Percentiles rank a stretch among this genome's conserved stretches.
Evolutionary conservation across 2,113 vertebrate species (phyloP).

Genomic region (Onychostruthus taczanowskii): DNA sequence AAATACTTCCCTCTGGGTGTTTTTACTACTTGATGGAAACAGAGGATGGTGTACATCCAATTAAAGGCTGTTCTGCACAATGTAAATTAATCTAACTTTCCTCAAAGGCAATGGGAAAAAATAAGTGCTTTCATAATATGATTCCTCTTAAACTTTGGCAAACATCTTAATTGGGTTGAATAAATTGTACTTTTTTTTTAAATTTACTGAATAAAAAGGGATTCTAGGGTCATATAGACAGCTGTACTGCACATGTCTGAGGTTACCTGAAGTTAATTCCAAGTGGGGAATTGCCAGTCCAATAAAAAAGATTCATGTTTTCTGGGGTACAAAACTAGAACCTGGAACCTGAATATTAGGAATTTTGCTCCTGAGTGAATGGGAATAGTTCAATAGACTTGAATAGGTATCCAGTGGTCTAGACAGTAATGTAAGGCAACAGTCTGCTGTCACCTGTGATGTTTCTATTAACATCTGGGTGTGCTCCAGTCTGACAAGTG

Average conservation of each 20-base stretch:
- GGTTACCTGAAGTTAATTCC: background rate
- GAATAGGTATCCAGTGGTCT: background rate
- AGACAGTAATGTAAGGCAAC: background rate
- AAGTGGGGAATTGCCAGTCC: background rate
- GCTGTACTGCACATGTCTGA: background rate
- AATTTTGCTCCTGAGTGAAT: background rate
- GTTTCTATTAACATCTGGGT: background rate
- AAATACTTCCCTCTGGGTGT: background rate
- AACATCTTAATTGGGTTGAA: background rate
- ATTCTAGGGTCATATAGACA: background rate
- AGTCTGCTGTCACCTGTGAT: background rate
- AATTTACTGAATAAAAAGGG: background rate
- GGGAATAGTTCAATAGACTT: background rate
- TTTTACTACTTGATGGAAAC: background rate
- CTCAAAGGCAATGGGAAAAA: background rate
- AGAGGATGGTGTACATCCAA: background rate
- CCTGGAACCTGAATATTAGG: background rate
- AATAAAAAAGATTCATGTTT: accelerated
- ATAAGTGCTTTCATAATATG: background rate
- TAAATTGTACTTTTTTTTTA: background rate
- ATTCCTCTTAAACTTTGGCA: background rate
- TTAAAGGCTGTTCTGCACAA: background rate
- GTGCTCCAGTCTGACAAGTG: background rate
- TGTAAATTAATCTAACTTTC: background rate
- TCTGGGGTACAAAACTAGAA: background rate